Percentiles rank a stretch among this genome's conserved stretches.
Conservation (phyloP, 2,113 vertebrate genomes). For the Emberiza fucata region DNA sequence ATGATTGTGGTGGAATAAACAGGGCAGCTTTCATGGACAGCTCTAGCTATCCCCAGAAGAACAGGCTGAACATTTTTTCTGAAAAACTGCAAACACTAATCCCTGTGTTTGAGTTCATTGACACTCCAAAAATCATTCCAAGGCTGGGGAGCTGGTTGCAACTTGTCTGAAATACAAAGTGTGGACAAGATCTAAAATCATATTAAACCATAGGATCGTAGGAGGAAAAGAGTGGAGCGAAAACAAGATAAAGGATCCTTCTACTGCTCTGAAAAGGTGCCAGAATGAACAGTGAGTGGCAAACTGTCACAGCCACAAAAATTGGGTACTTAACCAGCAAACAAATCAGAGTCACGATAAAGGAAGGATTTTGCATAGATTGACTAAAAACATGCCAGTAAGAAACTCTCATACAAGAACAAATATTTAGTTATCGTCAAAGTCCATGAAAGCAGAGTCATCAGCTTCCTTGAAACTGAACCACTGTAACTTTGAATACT, state of each 20-base stretch:
- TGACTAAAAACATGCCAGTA: background rate
- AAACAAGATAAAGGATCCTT: background rate
- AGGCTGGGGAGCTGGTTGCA: background rate
- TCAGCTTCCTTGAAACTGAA: background rate
- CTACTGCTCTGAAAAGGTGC: background rate
- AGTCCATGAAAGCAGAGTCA: background rate
- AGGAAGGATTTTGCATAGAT: background rate
- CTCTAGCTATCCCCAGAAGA: background rate
- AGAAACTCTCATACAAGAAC: background rate
- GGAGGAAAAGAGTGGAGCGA: background rate
- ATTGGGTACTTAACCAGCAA: background rate
- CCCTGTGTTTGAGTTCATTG: background rate
- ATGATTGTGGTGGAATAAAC: background rate
- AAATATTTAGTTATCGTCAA: background rate
- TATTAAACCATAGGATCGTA: background rate
- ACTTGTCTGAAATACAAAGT: background rate
- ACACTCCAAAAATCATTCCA: background rate
- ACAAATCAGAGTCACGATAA: background rate
- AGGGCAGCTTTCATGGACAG: background rate
- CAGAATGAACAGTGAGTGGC: background rate
- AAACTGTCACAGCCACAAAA: background rate
- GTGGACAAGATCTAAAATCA: background rate
- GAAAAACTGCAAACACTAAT: background rate
- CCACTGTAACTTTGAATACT: background rate
- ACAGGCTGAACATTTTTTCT: background rate